Conservation (phyloP, 2,113 vertebrate genomes). For the Pavo muticus region DNA sequence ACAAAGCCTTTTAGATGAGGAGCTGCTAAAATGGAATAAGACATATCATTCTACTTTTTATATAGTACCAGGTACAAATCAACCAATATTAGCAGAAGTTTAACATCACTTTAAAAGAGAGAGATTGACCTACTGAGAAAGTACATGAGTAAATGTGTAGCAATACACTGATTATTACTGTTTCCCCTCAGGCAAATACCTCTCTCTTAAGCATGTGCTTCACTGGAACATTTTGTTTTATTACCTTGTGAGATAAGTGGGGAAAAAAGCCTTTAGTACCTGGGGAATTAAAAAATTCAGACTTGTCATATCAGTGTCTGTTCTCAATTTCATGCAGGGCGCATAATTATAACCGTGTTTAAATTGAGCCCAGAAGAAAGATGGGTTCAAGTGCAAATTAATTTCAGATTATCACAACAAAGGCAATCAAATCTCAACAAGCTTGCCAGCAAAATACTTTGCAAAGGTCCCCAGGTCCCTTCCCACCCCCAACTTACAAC, state of each 20-base stretch:
- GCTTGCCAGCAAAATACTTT: constrained; percentile 91
- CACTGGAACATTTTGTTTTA: constrained; percentile 94
- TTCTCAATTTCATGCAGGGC: constrained; percentile 90
- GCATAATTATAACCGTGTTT: constrained; percentile 94
- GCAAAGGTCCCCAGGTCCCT: constrained; percentile 86
- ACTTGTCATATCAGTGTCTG: constrained; percentile 91
- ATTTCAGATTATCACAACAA: constrained; percentile 99
- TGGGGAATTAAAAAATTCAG: constrained; percentile 94
- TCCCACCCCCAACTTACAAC: constrained; percentile 82
- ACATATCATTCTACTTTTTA: constrained; percentile 42
- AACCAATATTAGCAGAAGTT: constrained; percentile 86
- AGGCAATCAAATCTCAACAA: constrained; percentile 92
- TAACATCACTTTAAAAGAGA: constrained; percentile 88
- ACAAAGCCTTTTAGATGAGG: constrained; percentile 73
- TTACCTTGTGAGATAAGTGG: constrained; percentile 95
- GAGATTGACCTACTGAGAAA: constrained; percentile 89
- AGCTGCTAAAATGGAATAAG: constrained; percentile 63
- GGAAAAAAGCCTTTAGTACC: constrained; percentile 85
- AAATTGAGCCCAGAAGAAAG: constrained; percentile 98
- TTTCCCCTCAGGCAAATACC: constrained; percentile 97
- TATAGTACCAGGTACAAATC: constrained; percentile 78
- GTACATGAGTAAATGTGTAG: constrained; percentile 89
- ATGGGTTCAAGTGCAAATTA: constrained; percentile 99
- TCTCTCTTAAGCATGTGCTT: constrained; percentile 89
- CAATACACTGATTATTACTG: constrained; percentile 90